Base-by-base conservation (phyloP, 2,888 invertebrate species). In the Lysandra bellargus region DNA sequence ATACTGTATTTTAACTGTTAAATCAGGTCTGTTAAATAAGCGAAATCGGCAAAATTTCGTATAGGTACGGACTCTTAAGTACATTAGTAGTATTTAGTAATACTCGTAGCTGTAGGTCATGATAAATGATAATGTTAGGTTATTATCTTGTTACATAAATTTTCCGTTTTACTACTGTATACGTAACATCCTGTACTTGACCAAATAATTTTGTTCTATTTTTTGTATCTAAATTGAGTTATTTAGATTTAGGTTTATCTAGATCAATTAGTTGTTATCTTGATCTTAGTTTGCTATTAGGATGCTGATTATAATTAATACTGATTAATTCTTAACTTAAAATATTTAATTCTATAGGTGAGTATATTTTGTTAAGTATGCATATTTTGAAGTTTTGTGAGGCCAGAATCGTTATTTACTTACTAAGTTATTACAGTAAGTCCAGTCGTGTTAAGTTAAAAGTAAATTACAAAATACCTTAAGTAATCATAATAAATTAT, bases 71-170 rank as follows among this genome's bases (percentile, higher is more conserved):
- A 23, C 23, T 23, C 64, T 30, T 69, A 69, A 37, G 12, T 69
- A 69, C 33, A 37, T 69, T 69, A 69, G 37, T 64, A 12, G 64
- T 78, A 69, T 53, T 49, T 23, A 23, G 69, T 69, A 78, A 78
- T 12, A 78, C 49, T 64, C 49, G 9, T 49, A 17, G 9, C 23
- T 23, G 23, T n/a, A 69, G 69, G 64, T 69, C 69, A 69, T 69
- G 30, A 49, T 78, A 78, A 78, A 69, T 69, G 30, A 49, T 78
- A 78, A 78, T 72, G 72, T 53, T 78, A 69, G 78, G 78, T 72
- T 33, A 78, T 69, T 69, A 72, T 23, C 78, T 17, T 60, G 53
- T 78, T 78, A 78, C 78, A 72, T 78, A 78, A 78, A 78, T 33
- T 78, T 53, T 72, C 78, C 33, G 72, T 78, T 78, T 78, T 64